These are phyloP conservation scores for Drosophila tanythrix DNA, from an alignment of 2,888 invertebrate species.

Conservation along the genomic window DNA sequence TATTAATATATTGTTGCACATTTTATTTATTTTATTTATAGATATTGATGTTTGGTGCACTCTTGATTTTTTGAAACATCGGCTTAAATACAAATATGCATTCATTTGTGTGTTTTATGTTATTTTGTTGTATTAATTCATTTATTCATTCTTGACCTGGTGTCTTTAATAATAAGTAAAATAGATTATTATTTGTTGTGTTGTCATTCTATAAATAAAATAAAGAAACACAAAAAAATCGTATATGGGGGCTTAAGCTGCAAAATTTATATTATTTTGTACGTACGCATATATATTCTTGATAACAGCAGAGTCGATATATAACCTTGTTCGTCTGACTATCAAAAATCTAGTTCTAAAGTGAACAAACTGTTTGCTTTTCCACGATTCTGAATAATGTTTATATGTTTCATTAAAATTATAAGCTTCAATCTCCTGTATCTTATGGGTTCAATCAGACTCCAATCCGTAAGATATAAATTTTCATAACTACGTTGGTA, in stretches of 20 bases:
- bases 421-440: neutral
- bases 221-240: neutral
- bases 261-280: neutral
- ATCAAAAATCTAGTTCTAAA: neutral
- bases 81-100: conserved; percentile 21
- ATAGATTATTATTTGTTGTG: neutral
- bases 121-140: conserved; percentile 1
- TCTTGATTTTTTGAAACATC: conserved; percentile 7
- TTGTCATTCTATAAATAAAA: neutral
- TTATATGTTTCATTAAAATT: neutral
- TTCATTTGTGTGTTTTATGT: conserved; percentile 5
- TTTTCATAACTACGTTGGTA: neutral
- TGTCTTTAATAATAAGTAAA: neutral
- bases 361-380: neutral
- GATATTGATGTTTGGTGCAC: conserved; percentile 62
- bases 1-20: neutral
- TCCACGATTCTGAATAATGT: neutral
- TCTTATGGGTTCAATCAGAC: too few relatives aligned
- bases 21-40: conserved; percentile 23
- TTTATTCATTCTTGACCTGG: conserved; percentile 7
- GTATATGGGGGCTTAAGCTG: neutral
- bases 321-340: neutral
- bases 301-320: neutral
- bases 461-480: neutral
- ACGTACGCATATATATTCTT: neutral